Conservation (phyloP, 2,113 vertebrate species). For the Brachyistius frenatus region DNA sequence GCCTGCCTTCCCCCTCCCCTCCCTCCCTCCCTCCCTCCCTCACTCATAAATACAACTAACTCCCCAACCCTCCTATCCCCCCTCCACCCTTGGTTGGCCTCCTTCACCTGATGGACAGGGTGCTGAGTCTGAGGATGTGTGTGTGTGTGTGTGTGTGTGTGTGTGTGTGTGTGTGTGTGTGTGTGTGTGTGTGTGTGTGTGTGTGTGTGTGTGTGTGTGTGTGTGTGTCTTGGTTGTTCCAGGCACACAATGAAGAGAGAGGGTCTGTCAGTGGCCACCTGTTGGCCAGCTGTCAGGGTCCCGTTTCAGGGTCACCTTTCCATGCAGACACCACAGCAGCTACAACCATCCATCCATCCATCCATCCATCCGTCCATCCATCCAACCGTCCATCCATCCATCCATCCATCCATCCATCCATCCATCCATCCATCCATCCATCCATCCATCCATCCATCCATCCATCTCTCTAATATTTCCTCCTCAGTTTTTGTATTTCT, state of each 20-base stretch:
- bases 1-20: conserved; percentile 28
- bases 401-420: conserved; percentile 18
- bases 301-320: conserved; percentile 82
- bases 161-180: conserved; percentile 26
- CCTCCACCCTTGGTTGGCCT: conserved; percentile 17
- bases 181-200: conserved; percentile 24
- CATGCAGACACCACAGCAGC: conserved; percentile 37
- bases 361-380: conserved; percentile 22
- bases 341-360: conserved; percentile 19
- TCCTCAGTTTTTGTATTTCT: no score
- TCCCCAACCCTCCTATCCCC: neutral
- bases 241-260: conserved; percentile 83
- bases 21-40: neutral
- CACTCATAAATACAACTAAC: conserved; percentile 1
- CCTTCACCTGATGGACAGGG: conserved; percentile 65
- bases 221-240: conserved; percentile 61
- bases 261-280: conserved; percentile 85
- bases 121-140: conserved; percentile 54
- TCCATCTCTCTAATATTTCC: neutral
- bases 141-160: conserved; percentile 7
- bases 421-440: conserved; percentile 11
- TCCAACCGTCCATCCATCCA: conserved; percentile 4
- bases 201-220: conserved; percentile 50
- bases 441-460: conserved; percentile 14
- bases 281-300: conserved; percentile 86